Evolutionary conservation across 2,113 vertebrate genomes (phyloP), one percentile per base, ranked within the genome.

Genomic region (Gyps fulvus): DNA sequence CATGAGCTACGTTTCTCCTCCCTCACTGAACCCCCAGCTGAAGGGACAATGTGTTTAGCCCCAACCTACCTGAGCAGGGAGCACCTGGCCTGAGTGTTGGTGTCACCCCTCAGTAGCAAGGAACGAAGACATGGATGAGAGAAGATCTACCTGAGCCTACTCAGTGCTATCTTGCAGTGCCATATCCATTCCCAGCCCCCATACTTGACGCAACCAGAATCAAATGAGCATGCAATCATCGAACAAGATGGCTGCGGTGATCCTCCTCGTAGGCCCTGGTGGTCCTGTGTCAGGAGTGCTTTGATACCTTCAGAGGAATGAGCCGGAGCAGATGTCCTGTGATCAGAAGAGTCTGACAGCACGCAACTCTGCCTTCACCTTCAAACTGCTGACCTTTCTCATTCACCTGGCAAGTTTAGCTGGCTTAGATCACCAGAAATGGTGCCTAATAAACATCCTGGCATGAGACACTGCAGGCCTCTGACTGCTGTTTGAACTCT

Each of bases 391-490:
- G 83, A 73, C 57, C 62, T 84, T 65, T 27, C 61, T 31, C 47
- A 4, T 58, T 67, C 47, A 49, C 84, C 80, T 85, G 52, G 6
- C 0, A 4, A 21, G 15, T 17, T 83, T 7, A 23, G 34, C 40
- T 16, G 16, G 23, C 70, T 93, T 20, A 57, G 65, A 47, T 52
- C 80, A 59, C 69, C 80, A 58, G 72, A 73, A 93, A 59, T 4
- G 29, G 17, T 69, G 58, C 38, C 54, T 87, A 84, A 90, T 93
- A 96, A 95, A 93, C 50, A 87, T 92, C 45, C 29, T 83, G 52
- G 85, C 61, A 58, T 67, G 57, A 95, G 36, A 36, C n/a, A 65
- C 29, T 54, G 71, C 91, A 88, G 54, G 13, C 54, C 66, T 47
- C 32, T 81, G 92, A 31, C 89, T 95, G 92, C 78, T 90, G 55